Base-by-base conservation (phyloP, 1,140 invertebrate species). In the Drosophila arawakana region DNA sequence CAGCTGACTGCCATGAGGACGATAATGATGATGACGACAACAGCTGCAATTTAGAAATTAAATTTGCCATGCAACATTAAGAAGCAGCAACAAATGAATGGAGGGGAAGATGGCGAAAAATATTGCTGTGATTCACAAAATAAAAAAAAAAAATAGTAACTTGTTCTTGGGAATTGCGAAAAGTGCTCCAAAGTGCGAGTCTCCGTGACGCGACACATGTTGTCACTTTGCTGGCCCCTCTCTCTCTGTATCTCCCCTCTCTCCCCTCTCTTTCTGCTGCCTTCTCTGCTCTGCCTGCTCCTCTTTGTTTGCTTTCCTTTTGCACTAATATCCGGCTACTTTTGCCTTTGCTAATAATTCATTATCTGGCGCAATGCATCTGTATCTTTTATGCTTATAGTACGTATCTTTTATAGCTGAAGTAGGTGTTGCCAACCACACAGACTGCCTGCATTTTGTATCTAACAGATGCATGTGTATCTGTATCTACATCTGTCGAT, bases 1-100 rank as follows among this genome's bases (percentile, higher is more conserved):
- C 44, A 57, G 54, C 15, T 55, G 25, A 30, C 25, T 30, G 6
- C 25, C 25, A 30, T 30, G 25, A 30, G 3, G 25, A 30, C 3
- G 25, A 30, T 30, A 30, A 30, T 30, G 25, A 30, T 30, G 72
- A 59, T 73, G 58, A 76, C 70, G 74, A 84, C 77, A 81, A 88
- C 84, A 88, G 84, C 84, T 88, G 84, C 85, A 89, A 89, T 89
- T 89, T 89, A 89, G 84, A 89, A 89, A 89, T 89, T 89, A 84
- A 89, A 89, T 89, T 89, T 86, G 80, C 84, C 83, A 89, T 86
- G 83, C 83, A 86, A 89, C 83, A 86, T 89, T 88, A 83, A 88
- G 25, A 76, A 76, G 69, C 67, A 76, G 47, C 67, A 62, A 63
- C 58, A 75, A 69, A 75, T 57, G 67, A 74, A 63, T n/a, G 34